phyloP scores from a whole-genome alignment of 2,113 vertebrate species.

The Petromus typicus region DNA sequence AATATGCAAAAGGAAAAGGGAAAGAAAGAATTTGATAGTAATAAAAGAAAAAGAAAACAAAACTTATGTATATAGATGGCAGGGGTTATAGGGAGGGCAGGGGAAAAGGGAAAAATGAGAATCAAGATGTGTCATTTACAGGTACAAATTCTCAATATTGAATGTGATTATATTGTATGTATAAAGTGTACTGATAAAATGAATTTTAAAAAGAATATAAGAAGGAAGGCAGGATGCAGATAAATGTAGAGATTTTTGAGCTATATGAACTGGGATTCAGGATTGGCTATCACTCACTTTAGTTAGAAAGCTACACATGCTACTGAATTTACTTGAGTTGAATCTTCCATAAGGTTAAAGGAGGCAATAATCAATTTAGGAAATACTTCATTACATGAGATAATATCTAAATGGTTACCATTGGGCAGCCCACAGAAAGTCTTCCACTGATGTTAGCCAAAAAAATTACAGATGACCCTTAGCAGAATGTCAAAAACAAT shows the following conservation, averaged over 20 bases:
- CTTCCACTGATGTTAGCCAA: not conserved
- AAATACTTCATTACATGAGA: not conserved
- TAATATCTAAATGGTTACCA: not conserved
- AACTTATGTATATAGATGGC: no score
- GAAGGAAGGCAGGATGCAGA: not conserved
- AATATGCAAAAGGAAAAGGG: no score
- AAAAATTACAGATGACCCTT: not conserved
- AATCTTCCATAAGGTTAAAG: not conserved
- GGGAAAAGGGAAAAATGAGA: no score
- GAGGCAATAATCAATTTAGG: not conserved
- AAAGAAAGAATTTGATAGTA: no score
- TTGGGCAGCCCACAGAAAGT: not conserved
- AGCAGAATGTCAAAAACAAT: not conserved
- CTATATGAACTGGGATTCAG: not conserved
- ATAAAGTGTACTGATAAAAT: no score
- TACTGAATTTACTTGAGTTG: not conserved
- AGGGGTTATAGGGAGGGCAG: no score
- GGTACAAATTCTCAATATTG: no score
- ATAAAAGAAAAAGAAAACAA: no score
- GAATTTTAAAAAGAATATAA: not conserved
- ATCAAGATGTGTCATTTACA: no score
- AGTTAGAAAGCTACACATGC: not conserved
- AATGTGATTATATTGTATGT: no score
- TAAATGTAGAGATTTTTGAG: not conserved
- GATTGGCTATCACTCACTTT: not conserved